Evolutionary conservation across 2,797 vertebrate genomes (phyloP), one percentile per base, ranked within the genome.

Genomic region (Orientallactaga sibirica): DNA sequence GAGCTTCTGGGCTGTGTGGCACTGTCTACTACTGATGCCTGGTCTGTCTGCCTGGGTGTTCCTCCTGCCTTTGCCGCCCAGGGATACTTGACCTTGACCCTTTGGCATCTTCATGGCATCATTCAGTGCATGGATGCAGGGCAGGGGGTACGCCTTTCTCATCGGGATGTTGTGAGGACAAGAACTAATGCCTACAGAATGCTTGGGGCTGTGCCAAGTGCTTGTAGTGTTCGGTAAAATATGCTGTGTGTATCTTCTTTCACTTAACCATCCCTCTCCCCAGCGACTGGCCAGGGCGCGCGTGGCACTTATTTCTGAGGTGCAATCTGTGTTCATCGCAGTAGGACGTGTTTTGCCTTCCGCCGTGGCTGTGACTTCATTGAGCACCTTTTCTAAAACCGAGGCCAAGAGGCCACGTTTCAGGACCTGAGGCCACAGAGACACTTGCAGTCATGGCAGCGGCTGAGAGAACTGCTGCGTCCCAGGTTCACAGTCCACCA

Each of bases 271-370:
- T 37, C 27, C 61, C 18, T 90, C 48, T 62, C n/a, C 55, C 3
- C 33, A 41, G 41, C 81, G 75, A 70, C 15, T 37, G 18, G 43
- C 15, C 37, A 12, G 33, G 64, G 64, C 74, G 22, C 22, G 29
- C 24, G 9, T 43, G 70, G 29, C 58, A 16, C 24, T 66, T 33
- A 66, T 70, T 24, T 75, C 43, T 18, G 58, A 11, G 41, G 2
- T 19, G 62, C 8, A 43, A n/a, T 37, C 74, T 73, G 79, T 71
- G 25, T 78, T 84, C 61, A 29, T 61, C 41, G 48, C 74, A 80
- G 29, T 24, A 37, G 73, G 55, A 93, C 27, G 43, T n/a, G 24
- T n/a, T 95, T 78, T 77, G 64, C 83, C 37, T 90, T 74, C 15
- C 25, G 58, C 18, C 7, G 37, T 24, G 33, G 37, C 86, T 91